A percentile compares a stretch with the other conserved stretches of the same genome.
Conservation (phyloP, 2,113 vertebrate species). For the Amia ocellicauda region DNA sequence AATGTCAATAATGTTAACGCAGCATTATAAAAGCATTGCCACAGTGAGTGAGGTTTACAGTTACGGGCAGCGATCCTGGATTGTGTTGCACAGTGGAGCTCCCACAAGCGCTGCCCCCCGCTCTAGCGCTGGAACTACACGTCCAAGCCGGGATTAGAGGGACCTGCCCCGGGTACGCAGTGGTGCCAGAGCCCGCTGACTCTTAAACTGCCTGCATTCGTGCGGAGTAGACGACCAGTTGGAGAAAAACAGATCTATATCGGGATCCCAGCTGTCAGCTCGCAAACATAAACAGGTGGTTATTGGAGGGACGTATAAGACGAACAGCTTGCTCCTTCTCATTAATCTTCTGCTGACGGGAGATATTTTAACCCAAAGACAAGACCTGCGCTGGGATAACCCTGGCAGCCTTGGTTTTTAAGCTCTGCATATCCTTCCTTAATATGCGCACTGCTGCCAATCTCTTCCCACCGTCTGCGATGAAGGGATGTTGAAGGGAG, state of each 20-base stretch:
- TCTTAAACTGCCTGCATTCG: neutral
- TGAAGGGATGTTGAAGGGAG: neutral
- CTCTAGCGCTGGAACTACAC: no score
- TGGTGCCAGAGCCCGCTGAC: no score
- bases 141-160: no score
- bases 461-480: neutral
- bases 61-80: no score
- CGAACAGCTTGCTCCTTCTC: conserved; percentile 45
- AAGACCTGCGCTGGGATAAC: conserved; percentile 15
- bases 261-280: conserved; percentile 48
- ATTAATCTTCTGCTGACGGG: conserved; percentile 58
- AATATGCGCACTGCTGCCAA: neutral
- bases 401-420: conserved; percentile 7
- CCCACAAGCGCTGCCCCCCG: no score
- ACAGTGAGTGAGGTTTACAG: no score
- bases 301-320: conserved; percentile 33
- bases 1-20: no score
- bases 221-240: conserved; percentile 35
- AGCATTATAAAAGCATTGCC: no score
- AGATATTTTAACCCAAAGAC: conserved; percentile 32
- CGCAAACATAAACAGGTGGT: conserved; percentile 62
- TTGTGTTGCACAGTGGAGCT: no score
- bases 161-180: no score
- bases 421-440: conserved; percentile 1
- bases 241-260: conserved; percentile 54